Evolutionary conservation across 2,113 vertebrate species (phyloP).

Genomic region (Rostratula benghalensis): DNA sequence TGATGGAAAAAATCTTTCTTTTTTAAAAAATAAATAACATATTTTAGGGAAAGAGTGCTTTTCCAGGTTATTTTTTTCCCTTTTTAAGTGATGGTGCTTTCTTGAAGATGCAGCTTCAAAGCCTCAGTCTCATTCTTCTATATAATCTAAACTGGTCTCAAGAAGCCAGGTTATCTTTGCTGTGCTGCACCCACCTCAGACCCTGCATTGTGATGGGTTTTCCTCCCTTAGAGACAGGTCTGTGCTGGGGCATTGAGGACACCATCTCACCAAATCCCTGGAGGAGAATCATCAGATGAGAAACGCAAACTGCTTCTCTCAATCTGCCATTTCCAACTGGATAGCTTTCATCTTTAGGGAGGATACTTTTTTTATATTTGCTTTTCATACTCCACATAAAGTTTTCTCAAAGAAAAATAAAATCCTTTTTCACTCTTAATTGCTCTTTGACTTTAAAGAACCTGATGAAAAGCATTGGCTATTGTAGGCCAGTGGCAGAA

Average conservation of each 20-base stretch:
- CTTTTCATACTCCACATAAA: neutral
- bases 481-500: neutral
- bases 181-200: neutral
- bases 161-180: neutral
- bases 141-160: neutral
- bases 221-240: neutral
- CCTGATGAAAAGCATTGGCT: neutral
- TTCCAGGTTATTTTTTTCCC: neutral
- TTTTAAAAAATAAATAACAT: neutral
- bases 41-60: neutral
- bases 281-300: neutral
- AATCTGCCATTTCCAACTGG: neutral
- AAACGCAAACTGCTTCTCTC: neutral
- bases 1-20: neutral
- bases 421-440: neutral
- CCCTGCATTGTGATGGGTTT: neutral
- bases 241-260: neutral
- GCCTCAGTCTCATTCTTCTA: neutral
- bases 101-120: neutral
- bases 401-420: neutral
- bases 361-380: neutral
- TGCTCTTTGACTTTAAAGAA: neutral
- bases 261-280: neutral
- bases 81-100: neutral
- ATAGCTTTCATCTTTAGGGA: neutral